Evolutionary conservation across 2,797 vertebrate genomes (phyloP).

Genomic region (Threskiornis aethiopicus): DNA sequence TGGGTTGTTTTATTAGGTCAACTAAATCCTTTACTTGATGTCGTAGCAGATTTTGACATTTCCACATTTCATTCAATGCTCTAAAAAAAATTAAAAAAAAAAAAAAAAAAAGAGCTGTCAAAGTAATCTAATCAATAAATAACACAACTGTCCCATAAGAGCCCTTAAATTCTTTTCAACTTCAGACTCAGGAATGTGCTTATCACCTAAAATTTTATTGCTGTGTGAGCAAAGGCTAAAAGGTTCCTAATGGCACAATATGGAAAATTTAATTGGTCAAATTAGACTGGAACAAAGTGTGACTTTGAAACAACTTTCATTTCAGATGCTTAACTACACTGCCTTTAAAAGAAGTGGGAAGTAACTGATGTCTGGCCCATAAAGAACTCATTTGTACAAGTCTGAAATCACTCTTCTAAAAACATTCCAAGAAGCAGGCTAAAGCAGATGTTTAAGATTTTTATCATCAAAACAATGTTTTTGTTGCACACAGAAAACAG

Average conservation of each 20-base stretch:
- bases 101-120: neutral
- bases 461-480: slow-evolving; percentile 3
- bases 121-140: neutral
- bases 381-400: neutral
- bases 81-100: slow-evolving; percentile 66
- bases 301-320: neutral
- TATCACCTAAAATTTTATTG: neutral
- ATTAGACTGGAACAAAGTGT: neutral
- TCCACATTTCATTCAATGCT: slow-evolving; percentile 99
- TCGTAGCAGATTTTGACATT: slow-evolving; percentile 94
- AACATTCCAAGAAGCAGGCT: neutral
- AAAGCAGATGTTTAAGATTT: slow-evolving; percentile 10
- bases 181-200: neutral
- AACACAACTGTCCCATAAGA: neutral
- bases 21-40: slow-evolving; percentile 95
- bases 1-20: slow-evolving; percentile 93
- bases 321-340: neutral
- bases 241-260: neutral
- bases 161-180: neutral
- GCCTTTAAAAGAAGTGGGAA: neutral
- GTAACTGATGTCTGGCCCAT: neutral
- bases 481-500: neutral
- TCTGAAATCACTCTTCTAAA: neutral
- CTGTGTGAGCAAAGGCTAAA: neutral
- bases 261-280: neutral